Percentiles rank a stretch among this genome's conserved stretches.
These are phyloP conservation scores for Junco hyemalis DNA, from an alignment of 2,113 vertebrate species.

Conservation along the genomic window DNA sequence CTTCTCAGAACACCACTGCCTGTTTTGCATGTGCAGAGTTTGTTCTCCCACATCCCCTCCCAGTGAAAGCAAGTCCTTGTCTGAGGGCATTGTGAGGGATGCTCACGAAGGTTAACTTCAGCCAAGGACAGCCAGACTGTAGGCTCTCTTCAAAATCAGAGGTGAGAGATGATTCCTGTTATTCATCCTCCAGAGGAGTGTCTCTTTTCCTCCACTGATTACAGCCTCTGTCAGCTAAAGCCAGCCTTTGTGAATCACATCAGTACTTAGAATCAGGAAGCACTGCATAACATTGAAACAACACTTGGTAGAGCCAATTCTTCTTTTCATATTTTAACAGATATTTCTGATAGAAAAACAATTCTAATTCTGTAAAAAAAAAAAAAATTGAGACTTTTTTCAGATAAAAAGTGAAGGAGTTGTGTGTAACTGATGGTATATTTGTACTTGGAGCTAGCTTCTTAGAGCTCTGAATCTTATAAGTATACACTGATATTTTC, in stretches of 20 bases:
- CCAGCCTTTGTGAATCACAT: not conserved
- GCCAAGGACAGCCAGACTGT: not conserved
- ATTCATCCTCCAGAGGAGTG: not conserved
- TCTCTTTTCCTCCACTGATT: not conserved
- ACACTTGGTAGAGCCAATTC: not conserved
- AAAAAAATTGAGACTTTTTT: not conserved
- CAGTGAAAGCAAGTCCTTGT: not conserved
- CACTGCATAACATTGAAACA: not conserved
- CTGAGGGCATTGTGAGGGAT: not conserved
- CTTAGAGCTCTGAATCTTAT: not conserved
- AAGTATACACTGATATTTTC: not conserved
- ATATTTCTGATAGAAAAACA: not conserved
- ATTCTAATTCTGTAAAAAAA: not conserved
- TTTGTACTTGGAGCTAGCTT: not conserved
- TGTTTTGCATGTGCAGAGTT: not conserved
- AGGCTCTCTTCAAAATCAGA: constrained; percentile 12
- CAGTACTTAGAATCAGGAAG: not conserved
- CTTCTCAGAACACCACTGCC: constrained; percentile 11
- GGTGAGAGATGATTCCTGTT: constrained; percentile 20
- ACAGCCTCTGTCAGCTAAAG: not conserved
- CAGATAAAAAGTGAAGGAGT: not conserved
- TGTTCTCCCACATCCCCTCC: not conserved
- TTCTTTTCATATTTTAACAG: not conserved
- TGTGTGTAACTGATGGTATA: not conserved
- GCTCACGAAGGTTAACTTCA: not conserved